phyloP scores from a whole-genome alignment of 1,140 invertebrate species.

The Lanistes nyassanus region DNA sequence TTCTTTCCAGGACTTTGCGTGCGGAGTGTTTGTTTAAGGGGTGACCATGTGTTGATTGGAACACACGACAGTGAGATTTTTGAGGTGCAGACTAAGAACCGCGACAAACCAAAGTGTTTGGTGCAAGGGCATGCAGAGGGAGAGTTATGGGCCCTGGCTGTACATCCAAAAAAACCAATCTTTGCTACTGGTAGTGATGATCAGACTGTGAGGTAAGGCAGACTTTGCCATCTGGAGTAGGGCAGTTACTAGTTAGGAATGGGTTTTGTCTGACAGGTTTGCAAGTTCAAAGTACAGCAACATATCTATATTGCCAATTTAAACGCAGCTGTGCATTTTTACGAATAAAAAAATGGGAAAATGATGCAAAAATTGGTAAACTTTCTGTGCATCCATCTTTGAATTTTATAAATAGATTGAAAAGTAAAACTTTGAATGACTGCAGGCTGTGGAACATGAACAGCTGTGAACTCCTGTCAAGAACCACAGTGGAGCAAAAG shows the following conservation, averaged over 20 bases:
- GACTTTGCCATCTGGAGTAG: no score
- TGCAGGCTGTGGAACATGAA: conserved; percentile 63
- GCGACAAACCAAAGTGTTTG: conserved; percentile 55
- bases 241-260: no score
- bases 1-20: conserved; percentile 54
- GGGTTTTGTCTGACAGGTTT: no score
- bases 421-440: conserved; percentile 28
- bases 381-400: no score
- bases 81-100: conserved; percentile 55
- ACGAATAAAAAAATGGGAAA: neutral
- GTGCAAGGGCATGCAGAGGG: conserved; percentile 67
- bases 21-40: conserved; percentile 62
- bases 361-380: no score
- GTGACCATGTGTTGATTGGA: conserved; percentile 59
- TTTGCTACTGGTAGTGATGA: conserved; percentile 68
- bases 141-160: conserved; percentile 65
- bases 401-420: no score
- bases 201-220: conserved; percentile 62
- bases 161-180: conserved; percentile 63
- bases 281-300: no score
- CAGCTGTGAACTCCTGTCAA: conserved; percentile 58
- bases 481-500: conserved; percentile 59
- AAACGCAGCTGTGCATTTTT: neutral
- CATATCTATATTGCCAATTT: no score
- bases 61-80: conserved; percentile 66